Evolutionary conservation across 1,140 invertebrate species (phyloP).

Genomic region (Cataglyphis hispanica): DNA sequence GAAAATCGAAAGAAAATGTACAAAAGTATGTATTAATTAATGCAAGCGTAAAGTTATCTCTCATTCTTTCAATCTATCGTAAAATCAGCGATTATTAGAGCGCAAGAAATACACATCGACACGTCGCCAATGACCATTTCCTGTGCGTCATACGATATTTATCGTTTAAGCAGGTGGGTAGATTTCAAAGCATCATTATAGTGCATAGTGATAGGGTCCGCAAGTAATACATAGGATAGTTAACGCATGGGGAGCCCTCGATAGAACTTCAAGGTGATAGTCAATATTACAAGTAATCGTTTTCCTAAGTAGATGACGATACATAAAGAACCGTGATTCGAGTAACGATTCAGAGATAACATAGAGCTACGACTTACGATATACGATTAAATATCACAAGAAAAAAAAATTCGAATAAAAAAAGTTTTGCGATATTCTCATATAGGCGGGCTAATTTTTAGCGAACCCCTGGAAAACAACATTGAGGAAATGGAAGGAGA

Average conservation of each 20-base stretch:
- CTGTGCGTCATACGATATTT: slow-evolving; percentile 78
- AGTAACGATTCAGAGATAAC: not conserved
- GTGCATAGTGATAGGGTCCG: slow-evolving; percentile 67
- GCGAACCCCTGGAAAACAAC: not conserved
- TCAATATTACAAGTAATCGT: slow-evolving; percentile 38
- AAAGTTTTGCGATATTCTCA: not conserved
- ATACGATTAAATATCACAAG: not conserved
- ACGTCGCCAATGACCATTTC: slow-evolving; percentile 74
- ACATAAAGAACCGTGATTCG: not conserved
- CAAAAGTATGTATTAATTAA: not conserved
- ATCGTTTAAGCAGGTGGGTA: slow-evolving; percentile 76
- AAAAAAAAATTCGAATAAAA: not conserved
- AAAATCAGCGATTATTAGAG: slow-evolving; percentile 36
- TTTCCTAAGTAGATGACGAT: slow-evolving; percentile 41
- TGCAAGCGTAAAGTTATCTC: not conserved
- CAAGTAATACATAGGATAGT: slow-evolving; percentile 60
- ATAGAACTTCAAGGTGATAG: slow-evolving; percentile 58
- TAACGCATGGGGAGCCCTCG: slow-evolving; percentile 55
- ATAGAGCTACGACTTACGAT: not conserved
- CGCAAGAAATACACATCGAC: slow-evolving; percentile 63
- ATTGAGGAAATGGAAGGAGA: slow-evolving; percentile 31
- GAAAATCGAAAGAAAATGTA: not conserved
- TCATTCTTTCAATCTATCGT: not conserved
- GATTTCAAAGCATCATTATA: slow-evolving; percentile 75
- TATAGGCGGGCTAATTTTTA: slow-evolving; percentile 16